Conservation (phyloP, 2,113 vertebrate genomes). For the Apeltes quadracus region DNA sequence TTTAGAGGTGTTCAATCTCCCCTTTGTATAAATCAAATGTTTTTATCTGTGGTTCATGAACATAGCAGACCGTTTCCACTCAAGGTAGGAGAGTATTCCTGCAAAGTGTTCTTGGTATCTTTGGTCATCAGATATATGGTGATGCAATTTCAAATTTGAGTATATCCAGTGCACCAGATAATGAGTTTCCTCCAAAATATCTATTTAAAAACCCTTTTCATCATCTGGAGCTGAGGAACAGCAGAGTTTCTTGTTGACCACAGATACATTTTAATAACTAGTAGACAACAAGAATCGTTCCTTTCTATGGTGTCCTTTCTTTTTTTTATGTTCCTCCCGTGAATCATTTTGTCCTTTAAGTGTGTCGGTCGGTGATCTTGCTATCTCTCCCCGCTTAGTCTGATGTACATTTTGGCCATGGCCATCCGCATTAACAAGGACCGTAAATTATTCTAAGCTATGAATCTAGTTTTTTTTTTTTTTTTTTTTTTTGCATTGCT, state of each 20-base stretch:
- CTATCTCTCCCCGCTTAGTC: constrained; percentile 49
- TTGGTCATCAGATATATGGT: neutral
- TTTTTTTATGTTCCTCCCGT: neutral
- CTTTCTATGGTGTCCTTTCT: neutral
- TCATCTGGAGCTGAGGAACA: constrained; percentile 20
- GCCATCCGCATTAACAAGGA: constrained; percentile 23
- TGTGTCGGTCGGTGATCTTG: constrained; percentile 15
- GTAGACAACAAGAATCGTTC: too few species aligned
- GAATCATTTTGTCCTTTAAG: neutral
- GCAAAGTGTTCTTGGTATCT: neutral
- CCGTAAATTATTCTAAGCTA: constrained; percentile 44
- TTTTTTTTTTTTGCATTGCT: constrained; percentile 24
- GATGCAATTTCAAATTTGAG: neutral
- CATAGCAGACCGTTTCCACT: neutral
- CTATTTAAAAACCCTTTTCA: constrained; percentile 1
- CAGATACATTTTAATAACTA: neutral
- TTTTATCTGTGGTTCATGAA: neutral
- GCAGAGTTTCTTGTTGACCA: too few species aligned
- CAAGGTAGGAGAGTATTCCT: neutral
- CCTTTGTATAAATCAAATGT: neutral
- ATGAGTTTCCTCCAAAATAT: constrained; percentile 3
- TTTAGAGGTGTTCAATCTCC: neutral
- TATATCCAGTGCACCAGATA: neutral
- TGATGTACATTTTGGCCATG: constrained; percentile 56
- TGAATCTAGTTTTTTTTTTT: constrained; percentile 77